Conservation (phyloP, 2,797 vertebrate genomes). For the Rhabdophis nuchalis region DNA sequence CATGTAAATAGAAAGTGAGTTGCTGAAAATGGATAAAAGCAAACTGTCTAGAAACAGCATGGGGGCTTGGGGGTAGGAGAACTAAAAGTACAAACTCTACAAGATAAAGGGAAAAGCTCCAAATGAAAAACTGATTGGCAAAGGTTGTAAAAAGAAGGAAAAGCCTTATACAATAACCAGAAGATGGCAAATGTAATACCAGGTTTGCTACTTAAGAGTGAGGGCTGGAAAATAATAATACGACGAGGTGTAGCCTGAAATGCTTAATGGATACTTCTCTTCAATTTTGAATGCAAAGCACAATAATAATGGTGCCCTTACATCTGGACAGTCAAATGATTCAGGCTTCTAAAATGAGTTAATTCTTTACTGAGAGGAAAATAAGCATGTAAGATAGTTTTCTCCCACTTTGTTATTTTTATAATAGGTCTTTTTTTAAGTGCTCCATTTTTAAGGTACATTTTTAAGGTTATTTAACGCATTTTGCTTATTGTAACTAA, state of each 20-base stretch:
- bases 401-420: neutral
- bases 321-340: constrained; percentile 47
- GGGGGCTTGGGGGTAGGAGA: constrained; percentile 34
- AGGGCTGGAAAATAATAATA: constrained; percentile 52
- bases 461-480: neutral
- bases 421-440: neutral
- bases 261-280: constrained; percentile 66
- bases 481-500: neutral
- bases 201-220: constrained; percentile 56
- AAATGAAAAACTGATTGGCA: constrained; percentile 62
- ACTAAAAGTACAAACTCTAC: constrained; percentile 51
- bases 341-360: constrained; percentile 41
- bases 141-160: constrained; percentile 47
- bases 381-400: constrained; percentile 4
- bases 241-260: constrained; percentile 51
- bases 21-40: constrained; percentile 53
- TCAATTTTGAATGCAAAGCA: constrained; percentile 63
- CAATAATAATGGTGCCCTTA: constrained; percentile 50
- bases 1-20: constrained; percentile 42
- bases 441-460: neutral
- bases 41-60: constrained; percentile 33
- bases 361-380: constrained; percentile 47
- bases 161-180: constrained; percentile 58
- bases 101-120: constrained; percentile 43
- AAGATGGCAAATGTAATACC: constrained; percentile 58